These are phyloP conservation scores for Drosophila nasuta DNA, from an alignment of 1,140 invertebrate species.

Conservation along the genomic window DNA sequence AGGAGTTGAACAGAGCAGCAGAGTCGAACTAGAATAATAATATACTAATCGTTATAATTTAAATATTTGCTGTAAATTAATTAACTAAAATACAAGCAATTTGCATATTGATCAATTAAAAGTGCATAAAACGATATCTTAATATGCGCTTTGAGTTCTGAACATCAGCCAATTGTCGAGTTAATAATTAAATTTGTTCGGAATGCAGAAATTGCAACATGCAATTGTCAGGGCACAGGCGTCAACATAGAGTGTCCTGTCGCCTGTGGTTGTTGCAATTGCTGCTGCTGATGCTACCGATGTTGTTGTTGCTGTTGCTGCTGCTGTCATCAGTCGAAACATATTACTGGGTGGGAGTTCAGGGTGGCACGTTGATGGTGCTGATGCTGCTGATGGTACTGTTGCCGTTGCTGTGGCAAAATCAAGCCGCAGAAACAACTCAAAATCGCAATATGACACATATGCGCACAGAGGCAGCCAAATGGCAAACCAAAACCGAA, in stretches of 20 bases:
- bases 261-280: constrained; percentile 25
- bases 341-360: constrained; percentile 50
- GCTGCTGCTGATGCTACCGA: constrained; percentile 7
- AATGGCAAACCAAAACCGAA: constrained; percentile 68
- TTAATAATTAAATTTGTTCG: constrained; percentile 34
- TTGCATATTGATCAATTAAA: neutral
- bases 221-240: constrained; percentile 22
- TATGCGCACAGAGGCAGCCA: constrained; percentile 71
- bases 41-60: neutral
- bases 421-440: constrained; percentile 76
- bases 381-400: too few species aligned
- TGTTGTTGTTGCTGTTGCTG: constrained; percentile 15
- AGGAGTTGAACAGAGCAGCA: too few species aligned
- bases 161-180: constrained; percentile 1
- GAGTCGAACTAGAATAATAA: neutral
- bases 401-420: constrained; percentile 46
- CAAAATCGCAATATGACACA: constrained; percentile 80
- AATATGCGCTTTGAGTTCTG: neutral
- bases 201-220: neutral
- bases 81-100: neutral
- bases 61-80: neutral
- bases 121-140: neutral
- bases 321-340: constrained; percentile 56
- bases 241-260: constrained; percentile 22
- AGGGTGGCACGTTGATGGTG: constrained; percentile 20